Conservation (phyloP, 2,113 vertebrate genomes). For the Ranitomeya imitator region DNA sequence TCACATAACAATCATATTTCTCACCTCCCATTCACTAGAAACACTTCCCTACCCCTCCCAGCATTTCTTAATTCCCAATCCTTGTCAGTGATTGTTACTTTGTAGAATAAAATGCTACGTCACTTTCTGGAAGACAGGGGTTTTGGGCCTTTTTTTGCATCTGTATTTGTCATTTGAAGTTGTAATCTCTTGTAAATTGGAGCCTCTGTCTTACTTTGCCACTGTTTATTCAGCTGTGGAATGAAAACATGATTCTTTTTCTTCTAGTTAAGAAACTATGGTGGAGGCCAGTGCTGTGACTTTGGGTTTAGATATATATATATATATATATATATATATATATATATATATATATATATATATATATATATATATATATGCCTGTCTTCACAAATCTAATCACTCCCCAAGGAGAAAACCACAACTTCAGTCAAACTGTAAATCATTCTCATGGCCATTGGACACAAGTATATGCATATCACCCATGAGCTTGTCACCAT, state of each 20-base stretch:
- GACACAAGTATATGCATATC: neutral
- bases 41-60: neutral
- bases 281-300: conserved; percentile 15
- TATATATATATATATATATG: conserved; percentile 6
- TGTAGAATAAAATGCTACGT: neutral
- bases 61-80: neutral
- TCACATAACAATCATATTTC: neutral
- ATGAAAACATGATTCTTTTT: conserved; percentile 40
- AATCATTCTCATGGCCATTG: conserved; percentile 14
- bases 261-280: conserved; percentile 20
- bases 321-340: conserved; percentile 19
- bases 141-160: neutral
- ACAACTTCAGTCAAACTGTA: neutral
- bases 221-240: conserved; percentile 45
- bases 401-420: conserved; percentile 1
- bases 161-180: neutral
- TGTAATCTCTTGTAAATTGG: conserved; percentile 1
- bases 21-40: neutral
- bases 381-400: neutral
- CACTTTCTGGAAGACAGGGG: neutral
- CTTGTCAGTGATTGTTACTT: neutral
- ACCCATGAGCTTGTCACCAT: neutral
- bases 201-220: neutral
- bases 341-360: conserved; percentile 12
- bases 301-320: neutral